Evolutionary conservation across 23 tunicate species (phyloP), one percentile per base, ranked within the genome.

Genomic region (Trididemnum clinides): DNA sequence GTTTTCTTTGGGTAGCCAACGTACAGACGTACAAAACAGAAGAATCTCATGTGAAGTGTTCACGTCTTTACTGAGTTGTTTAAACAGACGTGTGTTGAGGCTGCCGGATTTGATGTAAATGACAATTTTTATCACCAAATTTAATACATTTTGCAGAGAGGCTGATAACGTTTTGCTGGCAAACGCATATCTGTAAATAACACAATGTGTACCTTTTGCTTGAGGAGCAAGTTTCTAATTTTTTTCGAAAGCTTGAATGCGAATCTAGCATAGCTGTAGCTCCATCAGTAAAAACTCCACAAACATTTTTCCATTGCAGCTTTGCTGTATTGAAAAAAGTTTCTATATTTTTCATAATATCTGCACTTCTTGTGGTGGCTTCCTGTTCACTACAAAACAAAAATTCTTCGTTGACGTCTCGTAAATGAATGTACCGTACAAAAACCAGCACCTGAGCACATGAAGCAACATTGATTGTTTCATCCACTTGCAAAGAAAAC

Each of bases 401-500:
- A 84, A 37, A 82, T 50, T 18, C 51, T 58, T 15, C n/a, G n/a
- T n/a, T n/a, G n/a, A n/a, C n/a, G n/a, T n/a, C n/a, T n/a, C n/a
- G n/a, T n/a, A n/a, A n/a, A n/a, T n/a, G n/a, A n/a, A n/a, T n/a
- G n/a, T n/a, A n/a, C n/a, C n/a, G n/a, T n/a, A n/a, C n/a, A n/a
- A 74, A 32, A 74, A 21, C 70, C n/a, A n/a, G n/a, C 5, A 12
- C 6, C 25, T 62, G 69, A 69, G 35, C 76, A 31, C 76, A 69
- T 69, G 76, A 84, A 63, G 75, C 33, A 32, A 86, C 77, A 62
- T 86, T 77, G 36, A 62, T 86, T 57, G 85, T 35, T 62, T 78
- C 85, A 62, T 86, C 85, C 1, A 86, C 85, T 63, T 78, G 84
- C 27, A 86, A 77, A 0, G 63, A 86, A 86, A 86, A 86, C 90